Base-by-base conservation (phyloP, 53 echinoderm and acorn worm genomes). In the Temnopleurus reevesii region DNA sequence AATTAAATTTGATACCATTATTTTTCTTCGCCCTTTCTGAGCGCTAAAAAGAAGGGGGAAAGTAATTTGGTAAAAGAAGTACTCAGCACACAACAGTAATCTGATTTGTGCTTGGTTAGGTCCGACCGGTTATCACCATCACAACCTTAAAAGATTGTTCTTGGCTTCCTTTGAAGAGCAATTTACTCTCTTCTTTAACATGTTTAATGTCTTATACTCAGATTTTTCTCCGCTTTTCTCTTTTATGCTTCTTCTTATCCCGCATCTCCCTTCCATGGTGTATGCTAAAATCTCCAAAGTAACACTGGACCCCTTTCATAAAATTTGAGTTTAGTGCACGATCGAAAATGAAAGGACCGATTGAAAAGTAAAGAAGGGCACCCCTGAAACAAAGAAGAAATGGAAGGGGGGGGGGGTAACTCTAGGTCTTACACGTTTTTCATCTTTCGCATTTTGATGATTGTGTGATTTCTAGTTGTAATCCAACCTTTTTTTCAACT, bases 1-100 rank as follows among this genome's bases (percentile, higher is more conserved):
- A 66, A 87, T 87, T 87, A 87, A 87, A 87, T 87, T 66, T 87
- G 88, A 87, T 87, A 87, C 88, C 88, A 87, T 87, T 87, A 87
- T 87, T 87, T 87, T 87, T 87, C 88, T 51, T 87, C 88, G 55
- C 88, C 64, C 64, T 66, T 47, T 87, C 64, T 30, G n/a, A 23
- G 60, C 59, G 71, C 46, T 46, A 53, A 51, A 45, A 53, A 64
- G 53, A 66, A 65, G 31, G 88, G 65, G 24, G n/a, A 30, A 53
- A 66, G 53, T 49, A 66, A 87, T 87, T 87, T 66, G 53, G 65
- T 66, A 87, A 87, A 87, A 45, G 64, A 71, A 66, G 65, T 87
- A 64, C 88, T 66, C 88, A 66, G 71, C 71, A 87, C 71, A 66
- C 88, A 66, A 33, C 21, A n/a, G 23, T 87, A 87, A 87, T 87